Evolutionary conservation across 2,888 invertebrate species (phyloP).

Genomic region (Orchestes rusci): DNA sequence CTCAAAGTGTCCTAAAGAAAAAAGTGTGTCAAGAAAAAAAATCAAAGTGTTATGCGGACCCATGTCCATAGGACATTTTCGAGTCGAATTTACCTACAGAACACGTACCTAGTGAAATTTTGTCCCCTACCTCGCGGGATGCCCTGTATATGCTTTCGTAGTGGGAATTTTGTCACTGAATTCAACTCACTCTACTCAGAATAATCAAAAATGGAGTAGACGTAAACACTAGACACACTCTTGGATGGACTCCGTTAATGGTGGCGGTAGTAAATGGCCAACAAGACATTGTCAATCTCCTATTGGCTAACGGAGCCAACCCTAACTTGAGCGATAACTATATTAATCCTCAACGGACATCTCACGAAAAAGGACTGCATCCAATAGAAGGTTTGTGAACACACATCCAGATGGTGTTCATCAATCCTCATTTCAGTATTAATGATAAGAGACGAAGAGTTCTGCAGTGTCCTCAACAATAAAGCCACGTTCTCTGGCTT

Average conservation of each 20-base stretch:
- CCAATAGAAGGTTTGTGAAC: conserved; percentile 58
- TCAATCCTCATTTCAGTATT: conserved; percentile 42
- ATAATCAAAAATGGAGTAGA: conserved; percentile 47
- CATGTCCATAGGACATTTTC: too few species aligned
- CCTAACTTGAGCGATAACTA: conserved; percentile 71
- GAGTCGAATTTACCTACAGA: too few species aligned
- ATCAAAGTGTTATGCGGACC: too few species aligned
- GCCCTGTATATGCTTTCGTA: too few species aligned
- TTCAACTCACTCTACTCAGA: conserved; percentile 27
- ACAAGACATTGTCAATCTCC: conserved; percentile 50
- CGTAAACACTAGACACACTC: conserved; percentile 62
- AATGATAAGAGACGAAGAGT: conserved; percentile 72
- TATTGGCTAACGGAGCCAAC: conserved; percentile 71
- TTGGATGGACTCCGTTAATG: conserved; percentile 86
- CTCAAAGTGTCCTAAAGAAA: too few species aligned
- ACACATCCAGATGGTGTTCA: neutral
- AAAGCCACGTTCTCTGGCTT: conserved; percentile 75
- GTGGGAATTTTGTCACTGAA: neutral
- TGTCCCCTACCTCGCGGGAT: too few species aligned
- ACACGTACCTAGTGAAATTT: too few species aligned
- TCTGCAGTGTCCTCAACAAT: conserved; percentile 62
- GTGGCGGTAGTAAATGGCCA: conserved; percentile 75
- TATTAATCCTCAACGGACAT: conserved; percentile 59
- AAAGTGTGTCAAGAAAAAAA: too few species aligned
- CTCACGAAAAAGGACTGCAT: conserved; percentile 59